Evolutionary conservation across 1,140 invertebrate species (phyloP).

Genomic region (Drosophila kepulauana): DNA sequence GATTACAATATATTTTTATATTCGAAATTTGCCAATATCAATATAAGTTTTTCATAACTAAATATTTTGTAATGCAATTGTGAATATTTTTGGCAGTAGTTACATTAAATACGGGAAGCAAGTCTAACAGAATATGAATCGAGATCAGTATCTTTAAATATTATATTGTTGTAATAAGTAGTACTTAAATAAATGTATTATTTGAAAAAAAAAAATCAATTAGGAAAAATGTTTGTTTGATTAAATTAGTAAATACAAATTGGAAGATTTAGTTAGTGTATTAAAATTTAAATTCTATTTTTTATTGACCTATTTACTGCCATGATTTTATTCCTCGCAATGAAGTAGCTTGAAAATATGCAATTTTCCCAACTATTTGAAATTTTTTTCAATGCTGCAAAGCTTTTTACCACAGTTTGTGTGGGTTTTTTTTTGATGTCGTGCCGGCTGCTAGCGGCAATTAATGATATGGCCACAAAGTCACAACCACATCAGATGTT

Average conservation of each 20-base stretch:
- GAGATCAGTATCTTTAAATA: no score
- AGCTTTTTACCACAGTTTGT: slow-evolving; percentile 62
- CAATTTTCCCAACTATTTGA: background rate
- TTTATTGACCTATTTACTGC: no score
- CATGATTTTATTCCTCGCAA: no score
- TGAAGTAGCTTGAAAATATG: background rate
- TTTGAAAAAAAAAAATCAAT: no score
- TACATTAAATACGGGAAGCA: background rate
- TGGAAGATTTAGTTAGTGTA: no score
- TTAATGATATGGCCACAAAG: slow-evolving; percentile 83
- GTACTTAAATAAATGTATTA: no score
- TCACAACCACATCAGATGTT: slow-evolving; percentile 80
- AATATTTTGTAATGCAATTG: background rate
- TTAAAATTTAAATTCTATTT: no score
- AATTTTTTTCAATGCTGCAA: slow-evolving; percentile 1
- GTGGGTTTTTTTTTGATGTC: slow-evolving; percentile 54
- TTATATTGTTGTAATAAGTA: no score
- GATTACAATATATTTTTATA: slow-evolving; percentile 5
- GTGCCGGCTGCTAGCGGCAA: slow-evolving; percentile 68
- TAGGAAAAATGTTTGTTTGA: no score
- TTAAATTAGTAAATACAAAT: no score
- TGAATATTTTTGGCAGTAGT: background rate
- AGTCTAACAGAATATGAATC: background rate
- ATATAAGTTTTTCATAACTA: background rate
- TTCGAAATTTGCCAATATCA: background rate